A percentile compares a stretch with the other conserved stretches of the same genome.
These are phyloP conservation scores for Rhea americana DNA, from an alignment of 2,113 vertebrate genomes.

Conservation along the genomic window DNA sequence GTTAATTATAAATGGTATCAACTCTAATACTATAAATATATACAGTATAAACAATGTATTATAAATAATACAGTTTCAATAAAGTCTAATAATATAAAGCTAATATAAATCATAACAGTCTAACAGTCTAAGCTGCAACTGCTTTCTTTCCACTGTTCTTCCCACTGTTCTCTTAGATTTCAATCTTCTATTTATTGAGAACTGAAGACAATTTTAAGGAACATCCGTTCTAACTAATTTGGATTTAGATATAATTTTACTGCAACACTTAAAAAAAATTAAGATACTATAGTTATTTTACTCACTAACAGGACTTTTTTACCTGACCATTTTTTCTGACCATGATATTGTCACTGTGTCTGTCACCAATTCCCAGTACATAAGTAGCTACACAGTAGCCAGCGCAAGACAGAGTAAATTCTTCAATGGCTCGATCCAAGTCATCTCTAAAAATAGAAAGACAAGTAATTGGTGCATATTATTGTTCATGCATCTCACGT, in stretches of 20 bases:
- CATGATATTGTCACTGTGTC: slow-evolving; percentile 99
- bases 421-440: slow-evolving; percentile 94
- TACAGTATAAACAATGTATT: no score
- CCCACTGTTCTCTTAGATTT: background rate
- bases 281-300: background rate
- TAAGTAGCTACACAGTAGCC: slow-evolving; percentile 99
- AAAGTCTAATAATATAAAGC: background rate
- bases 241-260: background rate
- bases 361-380: slow-evolving; percentile 95
- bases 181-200: background rate
- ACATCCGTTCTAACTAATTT: background rate
- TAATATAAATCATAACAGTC: background rate
- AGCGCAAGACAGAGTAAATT: slow-evolving; percentile 97
- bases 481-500: background rate
- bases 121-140: background rate
- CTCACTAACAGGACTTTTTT: slow-evolving; percentile 9
- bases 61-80: no score
- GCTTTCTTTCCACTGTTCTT: background rate
- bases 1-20: no score
- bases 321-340: slow-evolving; percentile 98
- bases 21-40: no score
- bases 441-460: slow-evolving; percentile 82
- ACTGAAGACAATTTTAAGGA: background rate
- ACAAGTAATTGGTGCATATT: background rate
- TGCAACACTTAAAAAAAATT: background rate